Conservation (phyloP, 2,888 invertebrate species). For the Amiota mariae region DNA sequence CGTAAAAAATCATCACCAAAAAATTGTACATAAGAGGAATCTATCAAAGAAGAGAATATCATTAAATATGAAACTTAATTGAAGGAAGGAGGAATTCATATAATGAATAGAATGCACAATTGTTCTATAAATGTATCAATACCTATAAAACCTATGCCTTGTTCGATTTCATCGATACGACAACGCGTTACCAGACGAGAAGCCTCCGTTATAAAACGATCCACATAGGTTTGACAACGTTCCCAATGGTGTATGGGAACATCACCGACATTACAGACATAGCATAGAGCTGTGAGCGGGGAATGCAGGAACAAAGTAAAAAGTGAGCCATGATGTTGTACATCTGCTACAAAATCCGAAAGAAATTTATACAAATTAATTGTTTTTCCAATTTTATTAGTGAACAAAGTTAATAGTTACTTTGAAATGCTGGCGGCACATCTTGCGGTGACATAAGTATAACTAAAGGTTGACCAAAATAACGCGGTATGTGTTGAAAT, state of each 20-base stretch:
- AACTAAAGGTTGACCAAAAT: constrained; percentile 94
- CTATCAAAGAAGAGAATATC: constrained; percentile 72
- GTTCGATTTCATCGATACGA: constrained; percentile 82
- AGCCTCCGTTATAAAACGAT: constrained; percentile 92
- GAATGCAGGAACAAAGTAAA: constrained; percentile 97
- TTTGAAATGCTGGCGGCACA: constrained; percentile 87
- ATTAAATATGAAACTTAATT: background rate
- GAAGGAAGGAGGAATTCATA: too few species aligned
- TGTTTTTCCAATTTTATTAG: background rate
- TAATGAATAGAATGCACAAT: too few species aligned
- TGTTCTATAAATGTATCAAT: too few species aligned
- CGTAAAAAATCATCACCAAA: constrained; percentile 96
- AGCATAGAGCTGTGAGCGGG: constrained; percentile 93
- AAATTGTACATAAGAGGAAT: constrained; percentile 85
- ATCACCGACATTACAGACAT: constrained; percentile 90
- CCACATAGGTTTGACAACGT: constrained; percentile 88
- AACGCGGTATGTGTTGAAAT: constrained; percentile 90
- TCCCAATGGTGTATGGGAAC: constrained; percentile 92
- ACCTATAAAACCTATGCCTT: constrained; percentile 74
- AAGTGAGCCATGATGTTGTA: constrained; percentile 90
- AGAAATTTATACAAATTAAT: background rate
- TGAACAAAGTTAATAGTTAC: constrained; percentile 72
- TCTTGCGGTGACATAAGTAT: constrained; percentile 95
- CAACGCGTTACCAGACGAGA: constrained; percentile 87
- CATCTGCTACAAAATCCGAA: constrained; percentile 76